These are phyloP conservation scores for Melipona bicolor DNA, from an alignment of 2,888 invertebrate genomes.

Conservation along the genomic window DNA sequence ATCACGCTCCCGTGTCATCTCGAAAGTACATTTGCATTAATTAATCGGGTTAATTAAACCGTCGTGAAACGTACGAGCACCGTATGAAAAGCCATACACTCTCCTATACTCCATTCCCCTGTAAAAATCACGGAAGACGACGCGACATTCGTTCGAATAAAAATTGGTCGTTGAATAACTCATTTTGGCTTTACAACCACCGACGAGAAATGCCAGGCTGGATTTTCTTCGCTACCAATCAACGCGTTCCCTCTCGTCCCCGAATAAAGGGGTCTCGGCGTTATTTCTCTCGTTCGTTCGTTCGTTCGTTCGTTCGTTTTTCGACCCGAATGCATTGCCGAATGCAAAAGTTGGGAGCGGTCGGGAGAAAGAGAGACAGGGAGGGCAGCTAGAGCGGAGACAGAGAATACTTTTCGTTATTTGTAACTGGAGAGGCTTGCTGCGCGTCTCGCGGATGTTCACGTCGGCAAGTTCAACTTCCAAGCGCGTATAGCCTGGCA, in stretches of 20 bases:
- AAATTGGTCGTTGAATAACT: not conserved
- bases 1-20: too few relatives aligned
- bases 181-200: not conserved
- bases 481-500: constrained; percentile 32
- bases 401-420: constrained; percentile 47
- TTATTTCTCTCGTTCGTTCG: constrained; percentile 4
- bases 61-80: not conserved
- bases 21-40: too few relatives aligned
- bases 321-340: not conserved
- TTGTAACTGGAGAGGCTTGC: constrained; percentile 51
- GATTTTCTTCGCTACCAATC: constrained; percentile 9
- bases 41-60: not conserved
- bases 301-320: not conserved
- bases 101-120: not conserved
- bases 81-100: not conserved
- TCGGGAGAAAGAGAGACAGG: too few relatives aligned
- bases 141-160: not conserved
- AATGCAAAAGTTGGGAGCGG: constrained; percentile 26
- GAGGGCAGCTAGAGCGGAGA: not conserved
- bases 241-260: constrained; percentile 6
- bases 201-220: not conserved
- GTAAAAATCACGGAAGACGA: not conserved
- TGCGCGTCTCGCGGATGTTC: constrained; percentile 39
- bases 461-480: constrained; percentile 58
- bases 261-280: constrained; percentile 1